These are phyloP conservation scores for Apamea anceps DNA, from an alignment of 2,888 invertebrate genomes.

Conservation along the genomic window DNA sequence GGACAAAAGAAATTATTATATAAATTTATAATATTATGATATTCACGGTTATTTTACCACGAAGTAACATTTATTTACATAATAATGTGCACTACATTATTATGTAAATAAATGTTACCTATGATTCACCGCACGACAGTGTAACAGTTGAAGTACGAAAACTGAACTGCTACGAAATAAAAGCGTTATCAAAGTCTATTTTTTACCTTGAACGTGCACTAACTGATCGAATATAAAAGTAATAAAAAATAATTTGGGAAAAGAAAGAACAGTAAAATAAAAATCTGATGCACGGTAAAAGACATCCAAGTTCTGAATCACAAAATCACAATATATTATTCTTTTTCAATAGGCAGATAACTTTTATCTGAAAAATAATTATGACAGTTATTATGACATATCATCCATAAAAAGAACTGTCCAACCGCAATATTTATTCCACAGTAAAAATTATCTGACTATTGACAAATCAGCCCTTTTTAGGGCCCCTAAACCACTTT, in stretches of 20 bases:
- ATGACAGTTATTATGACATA: too few relatives aligned
- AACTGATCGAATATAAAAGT: too few relatives aligned
- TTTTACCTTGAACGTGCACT: not conserved
- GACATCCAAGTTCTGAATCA: slow-evolving; percentile 11
- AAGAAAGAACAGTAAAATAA: too few relatives aligned
- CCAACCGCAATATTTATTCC: too few relatives aligned
- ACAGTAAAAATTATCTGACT: too few relatives aligned
- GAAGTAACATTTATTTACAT: not conserved
- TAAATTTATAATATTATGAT: not conserved
- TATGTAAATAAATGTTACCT: too few relatives aligned
- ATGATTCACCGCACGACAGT: not conserved
- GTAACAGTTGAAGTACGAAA: not conserved
- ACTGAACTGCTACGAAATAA: not conserved
- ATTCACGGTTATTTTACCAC: not conserved
- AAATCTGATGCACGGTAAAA: not conserved
- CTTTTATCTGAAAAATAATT: too few relatives aligned
- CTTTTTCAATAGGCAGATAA: too few relatives aligned
- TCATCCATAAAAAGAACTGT: too few relatives aligned
- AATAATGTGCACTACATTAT: too few relatives aligned
- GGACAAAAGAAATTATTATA: slow-evolving; percentile 11
- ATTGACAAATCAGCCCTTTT: too few relatives aligned
- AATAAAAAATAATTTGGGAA: too few relatives aligned
- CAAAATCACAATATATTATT: not conserved
- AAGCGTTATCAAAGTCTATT: not conserved
- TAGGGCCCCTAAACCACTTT: not conserved